These are phyloP conservation scores for Drosophila ercepeae DNA, from an alignment of 1,140 invertebrate species.

Conservation along the genomic window DNA sequence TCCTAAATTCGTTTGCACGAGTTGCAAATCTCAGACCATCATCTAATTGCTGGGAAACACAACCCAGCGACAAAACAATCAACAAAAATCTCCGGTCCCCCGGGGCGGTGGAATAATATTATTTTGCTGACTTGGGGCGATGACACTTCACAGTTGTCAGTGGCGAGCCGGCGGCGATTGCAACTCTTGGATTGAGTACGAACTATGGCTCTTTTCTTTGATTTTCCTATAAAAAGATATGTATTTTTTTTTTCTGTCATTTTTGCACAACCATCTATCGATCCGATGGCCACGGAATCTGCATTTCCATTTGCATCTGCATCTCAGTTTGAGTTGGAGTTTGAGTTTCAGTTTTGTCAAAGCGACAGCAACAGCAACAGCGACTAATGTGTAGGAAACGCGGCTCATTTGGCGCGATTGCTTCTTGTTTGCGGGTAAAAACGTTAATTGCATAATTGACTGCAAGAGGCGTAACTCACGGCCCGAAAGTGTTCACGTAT, in stretches of 20 bases:
- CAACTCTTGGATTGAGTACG: constrained; percentile 34
- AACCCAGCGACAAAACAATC: constrained; percentile 51
- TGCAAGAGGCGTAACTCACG: constrained; percentile 63
- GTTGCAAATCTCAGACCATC: constrained; percentile 63
- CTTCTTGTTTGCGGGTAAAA: constrained; percentile 65
- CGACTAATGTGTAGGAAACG: constrained; percentile 59
- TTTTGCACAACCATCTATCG: constrained; percentile 30
- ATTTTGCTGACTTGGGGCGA: constrained; percentile 65
- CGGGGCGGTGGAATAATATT: constrained; percentile 56
- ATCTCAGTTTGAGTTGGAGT: constrained; percentile 10
- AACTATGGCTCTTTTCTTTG: background rate
- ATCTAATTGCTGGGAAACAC: constrained; percentile 72
- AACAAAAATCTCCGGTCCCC: constrained; percentile 22
- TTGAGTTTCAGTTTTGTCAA: constrained; percentile 60
- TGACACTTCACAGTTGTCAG: constrained; percentile 64
- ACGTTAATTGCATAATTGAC: constrained; percentile 79
- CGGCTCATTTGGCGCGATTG: constrained; percentile 71
- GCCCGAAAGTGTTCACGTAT: constrained; percentile 35
- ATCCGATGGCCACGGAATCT: constrained; percentile 29
- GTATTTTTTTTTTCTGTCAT: background rate
- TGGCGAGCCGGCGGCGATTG: constrained; percentile 25
- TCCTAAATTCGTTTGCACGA: constrained; percentile 67
- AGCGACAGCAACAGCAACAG: constrained; percentile 30
- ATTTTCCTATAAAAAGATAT: constrained; percentile 1
- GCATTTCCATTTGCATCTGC: constrained; percentile 15